These are phyloP conservation scores for Callithrix jacchus DNA, from an alignment of 2,113 vertebrate genomes.

Conservation along the genomic window DNA sequence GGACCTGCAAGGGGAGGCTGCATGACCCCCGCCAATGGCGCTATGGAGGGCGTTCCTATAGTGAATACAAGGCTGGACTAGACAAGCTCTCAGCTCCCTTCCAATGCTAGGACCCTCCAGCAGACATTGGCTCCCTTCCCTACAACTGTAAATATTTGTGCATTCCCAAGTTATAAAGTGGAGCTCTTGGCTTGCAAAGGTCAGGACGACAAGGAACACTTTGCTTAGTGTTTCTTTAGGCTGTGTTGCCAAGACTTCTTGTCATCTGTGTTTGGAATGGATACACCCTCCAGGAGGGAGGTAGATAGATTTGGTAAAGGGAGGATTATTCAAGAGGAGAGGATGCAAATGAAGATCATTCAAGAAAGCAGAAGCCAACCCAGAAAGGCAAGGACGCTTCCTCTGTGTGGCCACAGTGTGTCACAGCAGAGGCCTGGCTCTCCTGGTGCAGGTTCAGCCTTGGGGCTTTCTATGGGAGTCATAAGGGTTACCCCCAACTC, in stretches of 20 bases:
- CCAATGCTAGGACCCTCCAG: background rate
- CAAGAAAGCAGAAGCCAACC: background rate
- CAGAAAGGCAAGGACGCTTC: background rate
- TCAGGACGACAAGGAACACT: slow-evolving; percentile 20
- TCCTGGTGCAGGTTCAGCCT: background rate
- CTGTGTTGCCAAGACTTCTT: slow-evolving; percentile 46
- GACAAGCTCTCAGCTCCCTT: background rate
- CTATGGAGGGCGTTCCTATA: background rate
- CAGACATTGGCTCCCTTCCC: background rate
- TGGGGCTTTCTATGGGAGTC: background rate
- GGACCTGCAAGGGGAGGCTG: background rate
- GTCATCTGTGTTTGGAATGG: slow-evolving; percentile 50
- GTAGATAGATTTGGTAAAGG: background rate
- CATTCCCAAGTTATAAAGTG: slow-evolving; percentile 56
- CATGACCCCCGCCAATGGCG: background rate
- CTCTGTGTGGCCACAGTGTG: background rate
- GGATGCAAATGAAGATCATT: background rate
- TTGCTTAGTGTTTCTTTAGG: slow-evolving; percentile 54
- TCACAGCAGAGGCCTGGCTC: background rate
- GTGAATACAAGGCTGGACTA: background rate
- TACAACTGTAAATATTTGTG: slow-evolving; percentile 62
- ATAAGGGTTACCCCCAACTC: background rate
- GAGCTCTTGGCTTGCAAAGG: slow-evolving; percentile 50
- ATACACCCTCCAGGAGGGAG: background rate
- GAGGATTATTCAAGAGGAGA: background rate